phyloP scores from a whole-genome alignment of 1,140 invertebrate genomes.

The Diabrotica undecimpunctata region DNA sequence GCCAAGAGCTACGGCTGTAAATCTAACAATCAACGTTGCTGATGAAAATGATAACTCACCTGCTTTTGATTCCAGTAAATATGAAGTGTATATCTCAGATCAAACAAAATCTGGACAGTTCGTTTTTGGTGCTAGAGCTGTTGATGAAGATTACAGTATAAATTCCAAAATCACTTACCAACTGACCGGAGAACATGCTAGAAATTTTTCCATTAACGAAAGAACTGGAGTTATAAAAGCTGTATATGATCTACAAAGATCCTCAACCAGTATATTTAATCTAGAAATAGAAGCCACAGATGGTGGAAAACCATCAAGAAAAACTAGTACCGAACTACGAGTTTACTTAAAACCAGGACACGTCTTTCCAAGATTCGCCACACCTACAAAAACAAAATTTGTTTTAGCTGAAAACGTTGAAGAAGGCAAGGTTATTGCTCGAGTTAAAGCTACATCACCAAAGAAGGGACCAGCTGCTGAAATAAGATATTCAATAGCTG shows the following conservation, averaged over 20 bases:
- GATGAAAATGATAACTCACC: constrained; percentile 90
- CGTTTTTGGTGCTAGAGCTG: constrained; percentile 82
- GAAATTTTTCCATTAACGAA: constrained; percentile 71
- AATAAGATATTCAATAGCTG: constrained; percentile 80
- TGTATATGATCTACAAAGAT: constrained; percentile 52
- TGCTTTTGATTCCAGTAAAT: constrained; percentile 65
- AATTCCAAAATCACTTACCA: constrained; percentile 79
- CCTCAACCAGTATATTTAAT: constrained; percentile 58
- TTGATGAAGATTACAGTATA: constrained; percentile 72
- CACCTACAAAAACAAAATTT: constrained; percentile 66
- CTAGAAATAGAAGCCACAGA: constrained; percentile 72
- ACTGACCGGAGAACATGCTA: constrained; percentile 71
- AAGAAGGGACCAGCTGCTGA: constrained; percentile 65
- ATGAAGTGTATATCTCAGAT: constrained; percentile 76
- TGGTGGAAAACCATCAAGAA: constrained; percentile 59
- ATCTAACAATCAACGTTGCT: constrained; percentile 71
- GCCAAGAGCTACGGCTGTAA: constrained; percentile 71
- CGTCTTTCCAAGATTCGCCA: constrained; percentile 71
- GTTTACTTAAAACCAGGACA: constrained; percentile 68
- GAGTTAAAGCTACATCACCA: constrained; percentile 66
- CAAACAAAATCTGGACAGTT: constrained; percentile 72
- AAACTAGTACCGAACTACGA: constrained; percentile 64
- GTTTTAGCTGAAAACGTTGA: constrained; percentile 74
- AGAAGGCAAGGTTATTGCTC: constrained; percentile 69
- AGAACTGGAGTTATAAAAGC: constrained; percentile 81